Percentiles rank a stretch among this genome's conserved stretches.
These are phyloP conservation scores for Subanguina moxae DNA, from an alignment of 1,140 invertebrate species.

Conservation along the genomic window DNA sequence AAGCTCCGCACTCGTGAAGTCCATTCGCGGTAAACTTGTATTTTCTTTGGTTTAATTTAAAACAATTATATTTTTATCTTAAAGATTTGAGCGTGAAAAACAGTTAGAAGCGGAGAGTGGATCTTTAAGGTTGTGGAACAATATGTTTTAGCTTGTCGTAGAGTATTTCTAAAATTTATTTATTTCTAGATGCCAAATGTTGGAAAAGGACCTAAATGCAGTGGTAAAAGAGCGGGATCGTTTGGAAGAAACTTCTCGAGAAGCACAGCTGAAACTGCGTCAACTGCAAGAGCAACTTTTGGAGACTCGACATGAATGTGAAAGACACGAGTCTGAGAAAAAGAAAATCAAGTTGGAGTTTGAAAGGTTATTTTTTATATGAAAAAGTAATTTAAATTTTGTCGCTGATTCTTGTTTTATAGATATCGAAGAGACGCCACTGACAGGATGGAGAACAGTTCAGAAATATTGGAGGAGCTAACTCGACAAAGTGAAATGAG, in stretches of 20 bases:
- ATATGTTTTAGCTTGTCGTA: background rate
- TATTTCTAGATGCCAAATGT: conserved; percentile 31
- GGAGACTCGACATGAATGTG: conserved; percentile 28
- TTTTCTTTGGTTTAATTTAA: too few species aligned
- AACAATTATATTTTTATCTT: too few species aligned
- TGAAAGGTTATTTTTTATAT: conserved; percentile 28
- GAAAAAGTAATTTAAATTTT: background rate
- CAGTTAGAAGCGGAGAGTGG: conserved; percentile 39
- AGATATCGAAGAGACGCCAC: conserved; percentile 37
- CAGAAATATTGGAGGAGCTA: conserved; percentile 39
- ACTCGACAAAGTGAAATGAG: conserved; percentile 37
- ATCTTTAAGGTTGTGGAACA: conserved; percentile 15
- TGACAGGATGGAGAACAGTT: conserved; percentile 34
- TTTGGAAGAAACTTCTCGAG: conserved; percentile 15
- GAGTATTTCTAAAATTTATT: background rate
- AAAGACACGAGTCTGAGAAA: conserved; percentile 28
- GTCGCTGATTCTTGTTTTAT: conserved; percentile 6
- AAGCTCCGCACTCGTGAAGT: conserved; percentile 35
- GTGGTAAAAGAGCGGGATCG: conserved; percentile 30
- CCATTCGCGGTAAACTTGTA: conserved; percentile 3
- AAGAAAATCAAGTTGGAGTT: conserved; percentile 25
- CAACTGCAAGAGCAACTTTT: conserved; percentile 32
- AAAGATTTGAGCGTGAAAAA: conserved; percentile 32
- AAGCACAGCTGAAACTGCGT: conserved; percentile 11
- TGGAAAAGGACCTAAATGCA: conserved; percentile 33